Conservation (phyloP, 2,888 invertebrate species). For the Zaprionus bogoriensis region DNA sequence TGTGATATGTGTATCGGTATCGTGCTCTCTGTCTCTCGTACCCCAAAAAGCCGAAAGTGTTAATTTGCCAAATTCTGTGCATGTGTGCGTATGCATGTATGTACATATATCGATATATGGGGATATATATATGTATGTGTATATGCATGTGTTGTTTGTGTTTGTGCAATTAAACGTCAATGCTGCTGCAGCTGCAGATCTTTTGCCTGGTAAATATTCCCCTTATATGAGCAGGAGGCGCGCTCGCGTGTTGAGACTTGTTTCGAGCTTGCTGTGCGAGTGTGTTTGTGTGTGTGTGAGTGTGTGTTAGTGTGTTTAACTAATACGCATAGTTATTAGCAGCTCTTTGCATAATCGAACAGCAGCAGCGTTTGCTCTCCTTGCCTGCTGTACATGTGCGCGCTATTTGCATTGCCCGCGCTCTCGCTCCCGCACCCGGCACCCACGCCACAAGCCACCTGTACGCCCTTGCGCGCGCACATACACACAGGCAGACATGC, state of each 20-base stretch:
- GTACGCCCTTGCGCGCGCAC: slow-evolving; percentile 67
- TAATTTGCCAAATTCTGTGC: slow-evolving; percentile 55
- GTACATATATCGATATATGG: too few species aligned
- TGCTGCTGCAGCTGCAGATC: slow-evolving; percentile 22
- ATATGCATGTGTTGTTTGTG: slow-evolving; percentile 22
- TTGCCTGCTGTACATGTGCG: slow-evolving; percentile 58
- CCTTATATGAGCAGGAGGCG: slow-evolving; percentile 14
- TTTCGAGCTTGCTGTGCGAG: slow-evolving; percentile 5
- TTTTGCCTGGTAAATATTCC: slow-evolving; percentile 35
- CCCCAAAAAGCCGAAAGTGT: slow-evolving; percentile 47
- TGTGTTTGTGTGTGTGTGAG: slow-evolving; percentile 17
- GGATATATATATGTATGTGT: background rate
- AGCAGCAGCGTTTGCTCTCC: slow-evolving; percentile 11
- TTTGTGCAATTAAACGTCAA: slow-evolving; percentile 36
- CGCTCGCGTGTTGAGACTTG: slow-evolving; percentile 1
- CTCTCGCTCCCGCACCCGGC: slow-evolving; percentile 31
- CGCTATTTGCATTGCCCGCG: slow-evolving; percentile 54
- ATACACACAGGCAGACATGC: slow-evolving; percentile 22
- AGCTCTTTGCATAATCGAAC: slow-evolving; percentile 64
- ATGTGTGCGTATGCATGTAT: slow-evolving; percentile 9
- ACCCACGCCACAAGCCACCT: slow-evolving; percentile 69
- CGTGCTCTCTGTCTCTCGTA: slow-evolving; percentile 18
- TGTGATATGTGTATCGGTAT: slow-evolving; percentile 30
- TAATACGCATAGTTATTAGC: slow-evolving; percentile 33
- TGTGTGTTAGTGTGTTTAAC: slow-evolving; percentile 14